These are phyloP conservation scores for Drosophila greeni DNA, from an alignment of 2,888 invertebrate species.

Conservation along the genomic window DNA sequence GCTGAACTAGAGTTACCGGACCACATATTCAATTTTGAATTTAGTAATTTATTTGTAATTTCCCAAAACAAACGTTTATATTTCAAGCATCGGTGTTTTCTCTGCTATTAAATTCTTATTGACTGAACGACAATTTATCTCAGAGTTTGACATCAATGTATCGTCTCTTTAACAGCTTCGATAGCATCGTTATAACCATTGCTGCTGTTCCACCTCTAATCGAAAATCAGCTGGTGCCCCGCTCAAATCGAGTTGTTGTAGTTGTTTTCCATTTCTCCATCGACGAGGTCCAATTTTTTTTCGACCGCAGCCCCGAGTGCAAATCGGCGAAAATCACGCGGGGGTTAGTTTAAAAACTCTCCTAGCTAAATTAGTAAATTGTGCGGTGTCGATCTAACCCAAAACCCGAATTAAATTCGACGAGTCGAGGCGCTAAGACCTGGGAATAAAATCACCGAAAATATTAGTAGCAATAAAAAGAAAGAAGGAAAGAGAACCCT, in stretches of 20 bases:
- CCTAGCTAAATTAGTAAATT: constrained; percentile 26
- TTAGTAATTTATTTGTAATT: no score
- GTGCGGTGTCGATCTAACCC: neutral
- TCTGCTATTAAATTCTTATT: no score
- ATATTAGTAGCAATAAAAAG: constrained; percentile 4
- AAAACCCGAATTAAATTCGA: constrained; percentile 16
- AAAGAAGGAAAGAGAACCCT: constrained; percentile 30
- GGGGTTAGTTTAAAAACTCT: constrained; percentile 15
- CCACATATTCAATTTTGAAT: no score
- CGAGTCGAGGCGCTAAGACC: constrained; percentile 9
- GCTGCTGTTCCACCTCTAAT: neutral
- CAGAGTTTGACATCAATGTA: neutral
- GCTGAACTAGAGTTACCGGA: no score
- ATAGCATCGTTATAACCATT: neutral
- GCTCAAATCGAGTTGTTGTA: constrained; percentile 4
- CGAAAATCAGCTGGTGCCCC: constrained; percentile 1
- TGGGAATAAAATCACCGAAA: constrained; percentile 3
- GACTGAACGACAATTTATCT: no score
- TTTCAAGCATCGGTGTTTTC: no score
- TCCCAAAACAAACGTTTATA: no score
- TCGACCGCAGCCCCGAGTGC: constrained; percentile 10
- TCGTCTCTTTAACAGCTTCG: neutral
- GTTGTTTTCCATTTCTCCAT: constrained; percentile 21
- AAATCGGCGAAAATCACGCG: constrained; percentile 12
- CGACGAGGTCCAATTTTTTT: constrained; percentile 17